Conservation (phyloP, 1,140 invertebrate species). For the Holotrichia oblita region DNA sequence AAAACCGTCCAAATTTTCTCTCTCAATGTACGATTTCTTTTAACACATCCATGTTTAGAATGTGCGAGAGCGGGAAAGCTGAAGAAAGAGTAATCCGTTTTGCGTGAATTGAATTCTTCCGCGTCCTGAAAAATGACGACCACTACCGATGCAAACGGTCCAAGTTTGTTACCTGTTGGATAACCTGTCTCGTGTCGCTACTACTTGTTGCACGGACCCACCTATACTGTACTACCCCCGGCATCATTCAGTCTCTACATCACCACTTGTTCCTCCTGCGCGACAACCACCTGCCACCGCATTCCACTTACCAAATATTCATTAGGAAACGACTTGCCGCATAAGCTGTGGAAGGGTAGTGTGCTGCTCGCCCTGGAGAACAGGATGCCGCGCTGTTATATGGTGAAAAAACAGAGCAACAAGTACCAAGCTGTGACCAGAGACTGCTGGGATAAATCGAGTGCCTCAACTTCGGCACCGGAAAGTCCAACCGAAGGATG, state of each 20-base stretch:
- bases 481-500: conserved; percentile 61
- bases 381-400: conserved; percentile 65
- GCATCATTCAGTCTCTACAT: conserved; percentile 49
- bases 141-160: conserved; percentile 48
- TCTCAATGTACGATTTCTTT: conserved; percentile 2
- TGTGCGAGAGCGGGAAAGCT: neutral
- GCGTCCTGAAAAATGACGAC: conserved; percentile 26
- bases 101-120: neutral
- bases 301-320: conserved; percentile 39
- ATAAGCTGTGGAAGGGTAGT: neutral
- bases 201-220: conserved; percentile 58
- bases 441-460: conserved; percentile 52
- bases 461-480: conserved; percentile 49
- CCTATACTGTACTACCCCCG: conserved; percentile 48
- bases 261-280: conserved; percentile 52
- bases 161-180: conserved; percentile 56
- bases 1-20: conserved; percentile 36
- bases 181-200: conserved; percentile 51
- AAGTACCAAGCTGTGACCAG: conserved; percentile 59
- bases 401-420: conserved; percentile 65
- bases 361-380: neutral
- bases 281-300: conserved; percentile 56
- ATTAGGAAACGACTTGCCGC: conserved; percentile 12
- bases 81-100: neutral
- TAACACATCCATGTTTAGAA: neutral